Percentiles rank a stretch among this genome's conserved stretches.
phyloP scores from a whole-genome alignment of 37 sponge, comb jelly and placozoan genomes.

The Eunapius fragilis region DNA sequence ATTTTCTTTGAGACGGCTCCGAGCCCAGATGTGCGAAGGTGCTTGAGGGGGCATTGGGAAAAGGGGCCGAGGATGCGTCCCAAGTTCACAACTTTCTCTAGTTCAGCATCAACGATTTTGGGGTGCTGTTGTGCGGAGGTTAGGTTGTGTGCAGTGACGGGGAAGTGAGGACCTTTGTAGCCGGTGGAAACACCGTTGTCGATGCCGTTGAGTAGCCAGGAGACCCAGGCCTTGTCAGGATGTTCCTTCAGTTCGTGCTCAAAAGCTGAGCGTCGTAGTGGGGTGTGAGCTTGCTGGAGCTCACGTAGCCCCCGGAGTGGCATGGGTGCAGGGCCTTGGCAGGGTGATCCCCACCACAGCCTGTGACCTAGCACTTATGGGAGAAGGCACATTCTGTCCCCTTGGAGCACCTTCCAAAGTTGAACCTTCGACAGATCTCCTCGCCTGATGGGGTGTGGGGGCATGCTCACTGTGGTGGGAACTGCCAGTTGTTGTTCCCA shows the following conservation, averaged over 20 bases:
- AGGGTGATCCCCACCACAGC: slow-evolving; percentile 30
- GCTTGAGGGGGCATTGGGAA: slow-evolving; percentile 9
- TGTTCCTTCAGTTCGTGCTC: no score
- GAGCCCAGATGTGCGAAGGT: slow-evolving; percentile 31
- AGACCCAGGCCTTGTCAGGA: no score
- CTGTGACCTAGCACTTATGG: no score
- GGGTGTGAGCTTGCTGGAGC: slow-evolving; percentile 51
- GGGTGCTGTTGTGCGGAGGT: not conserved
- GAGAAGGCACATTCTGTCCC: no score
- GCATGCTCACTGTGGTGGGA: not conserved
- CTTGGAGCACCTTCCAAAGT: slow-evolving; percentile 17
- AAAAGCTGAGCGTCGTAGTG: no score
- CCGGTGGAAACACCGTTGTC: not conserved
- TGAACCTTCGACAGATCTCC: slow-evolving; percentile 28
- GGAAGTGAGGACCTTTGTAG: no score
- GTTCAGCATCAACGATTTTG: no score
- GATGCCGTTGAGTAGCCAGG: slow-evolving; percentile 13
- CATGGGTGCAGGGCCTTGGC: slow-evolving; percentile 5
- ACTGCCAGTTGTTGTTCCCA: no score
- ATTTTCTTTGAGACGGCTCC: slow-evolving; percentile 45
- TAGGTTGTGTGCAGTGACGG: no score
- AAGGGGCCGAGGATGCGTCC: no score
- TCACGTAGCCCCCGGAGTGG: not conserved
- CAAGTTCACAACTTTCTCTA: no score
- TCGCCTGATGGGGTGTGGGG: slow-evolving; percentile 3